Percentiles rank a stretch among this genome's conserved stretches.
These are phyloP conservation scores for Nannospalax galili DNA, from an alignment of 2,113 vertebrate species.

Conservation along the genomic window DNA sequence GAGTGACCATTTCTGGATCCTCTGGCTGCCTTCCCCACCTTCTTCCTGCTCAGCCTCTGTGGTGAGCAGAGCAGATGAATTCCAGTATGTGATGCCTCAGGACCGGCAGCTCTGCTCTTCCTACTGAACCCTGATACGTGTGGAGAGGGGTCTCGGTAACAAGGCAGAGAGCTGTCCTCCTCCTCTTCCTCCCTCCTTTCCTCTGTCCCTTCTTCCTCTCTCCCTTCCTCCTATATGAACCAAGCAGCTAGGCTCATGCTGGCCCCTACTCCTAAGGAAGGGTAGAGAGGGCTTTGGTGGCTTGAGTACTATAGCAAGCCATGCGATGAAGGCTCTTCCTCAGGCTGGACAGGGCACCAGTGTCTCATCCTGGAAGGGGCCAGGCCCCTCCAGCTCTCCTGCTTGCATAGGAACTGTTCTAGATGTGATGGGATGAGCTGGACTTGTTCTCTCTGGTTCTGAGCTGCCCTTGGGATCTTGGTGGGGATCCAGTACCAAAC, in stretches of 20 bases:
- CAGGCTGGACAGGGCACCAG: neutral
- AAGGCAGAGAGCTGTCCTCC: too few species aligned
- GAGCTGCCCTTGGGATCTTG: neutral
- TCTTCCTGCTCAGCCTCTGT: rapidly evolving
- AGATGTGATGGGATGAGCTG: too few species aligned
- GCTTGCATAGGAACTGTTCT: neutral
- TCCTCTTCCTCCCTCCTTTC: too few species aligned
- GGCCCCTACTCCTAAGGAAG: neutral
- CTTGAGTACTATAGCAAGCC: too few species aligned
- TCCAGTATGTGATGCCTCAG: neutral
- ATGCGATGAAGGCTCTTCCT: neutral
- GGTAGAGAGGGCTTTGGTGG: too few species aligned
- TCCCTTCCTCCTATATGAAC: neutral
- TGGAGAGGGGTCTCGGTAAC: too few species aligned
- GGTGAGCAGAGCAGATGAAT: neutral
- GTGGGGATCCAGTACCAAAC: neutral
- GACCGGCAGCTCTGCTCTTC: neutral
- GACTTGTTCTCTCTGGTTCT: neutral
- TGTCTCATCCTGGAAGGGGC: neutral
- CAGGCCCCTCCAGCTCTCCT: too few species aligned
- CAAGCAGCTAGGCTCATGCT: neutral
- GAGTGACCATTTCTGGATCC: neutral
- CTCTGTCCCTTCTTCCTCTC: too few species aligned
- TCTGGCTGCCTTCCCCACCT: neutral
- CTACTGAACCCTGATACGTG: neutral